Conservation (phyloP, 1,140 invertebrate genomes). For the Ostrea edulis region DNA sequence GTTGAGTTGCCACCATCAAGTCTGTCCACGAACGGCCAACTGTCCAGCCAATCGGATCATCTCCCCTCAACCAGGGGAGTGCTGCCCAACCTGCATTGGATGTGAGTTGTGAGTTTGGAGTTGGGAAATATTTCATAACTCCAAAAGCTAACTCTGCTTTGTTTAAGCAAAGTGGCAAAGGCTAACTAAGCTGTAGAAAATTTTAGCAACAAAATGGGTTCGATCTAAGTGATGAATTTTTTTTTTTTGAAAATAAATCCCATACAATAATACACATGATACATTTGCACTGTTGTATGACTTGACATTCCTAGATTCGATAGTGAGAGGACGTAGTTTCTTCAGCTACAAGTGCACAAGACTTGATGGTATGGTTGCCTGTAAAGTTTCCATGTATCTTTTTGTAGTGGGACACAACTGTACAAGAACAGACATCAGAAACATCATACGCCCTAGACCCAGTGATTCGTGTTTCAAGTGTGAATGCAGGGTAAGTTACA, state of each 20-base stretch:
- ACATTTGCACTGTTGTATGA: no score
- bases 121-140: background rate
- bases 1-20: constrained; percentile 63
- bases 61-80: constrained; percentile 86
- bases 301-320: no score
- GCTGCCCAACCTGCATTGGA: constrained; percentile 88
- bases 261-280: no score
- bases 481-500: constrained; percentile 84
- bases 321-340: no score
- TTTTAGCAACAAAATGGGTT: no score
- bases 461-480: constrained; percentile 94
- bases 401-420: constrained; percentile 82
- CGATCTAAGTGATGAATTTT: no score
- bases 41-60: constrained; percentile 82
- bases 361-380: no score
- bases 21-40: constrained; percentile 68
- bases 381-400: background rate
- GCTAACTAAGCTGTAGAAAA: no score
- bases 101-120: constrained; percentile 59
- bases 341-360: no score
- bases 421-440: constrained; percentile 84
- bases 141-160: no score
- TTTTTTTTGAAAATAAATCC: no score
- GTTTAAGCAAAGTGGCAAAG: no score
- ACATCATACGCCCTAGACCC: constrained; percentile 85